Evolutionary conservation across 2,797 vertebrate genomes (phyloP).

Genomic region (Danio jaintianensis): DNA sequence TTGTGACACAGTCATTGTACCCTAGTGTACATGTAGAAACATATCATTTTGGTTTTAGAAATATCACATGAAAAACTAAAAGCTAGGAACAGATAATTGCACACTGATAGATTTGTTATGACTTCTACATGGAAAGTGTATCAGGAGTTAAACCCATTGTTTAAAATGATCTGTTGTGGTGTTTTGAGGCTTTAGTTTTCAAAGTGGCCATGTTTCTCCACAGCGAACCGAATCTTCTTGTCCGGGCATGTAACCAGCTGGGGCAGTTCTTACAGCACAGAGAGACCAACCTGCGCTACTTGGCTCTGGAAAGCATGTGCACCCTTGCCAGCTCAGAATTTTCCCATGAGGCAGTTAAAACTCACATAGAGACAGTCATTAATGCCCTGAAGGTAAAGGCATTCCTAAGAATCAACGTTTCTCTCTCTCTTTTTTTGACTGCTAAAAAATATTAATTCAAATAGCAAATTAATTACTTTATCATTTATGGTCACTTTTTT

Average conservation of each 20-base stretch:
- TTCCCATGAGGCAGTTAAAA: slow-evolving; percentile 91
- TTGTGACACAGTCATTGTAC: too few relatives aligned
- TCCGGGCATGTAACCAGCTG: slow-evolving; percentile 90
- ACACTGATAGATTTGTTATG: too few relatives aligned
- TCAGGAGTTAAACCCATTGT: neutral
- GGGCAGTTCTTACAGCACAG: slow-evolving; percentile 92
- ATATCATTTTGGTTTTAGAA: neutral
- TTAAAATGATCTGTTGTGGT: neutral
- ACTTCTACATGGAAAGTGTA: neutral
- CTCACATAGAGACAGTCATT: slow-evolving; percentile 91
- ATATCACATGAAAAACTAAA: neutral
- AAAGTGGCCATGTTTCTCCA: neutral
- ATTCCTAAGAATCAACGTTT: neutral
- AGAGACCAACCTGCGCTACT: slow-evolving; percentile 91
- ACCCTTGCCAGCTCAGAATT: slow-evolving; percentile 92
- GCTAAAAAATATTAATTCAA: neutral
- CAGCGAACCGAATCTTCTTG: slow-evolving; percentile 90
- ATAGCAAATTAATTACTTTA: neutral
- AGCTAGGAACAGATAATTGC: neutral
- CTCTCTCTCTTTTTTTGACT: neutral
- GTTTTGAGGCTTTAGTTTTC: neutral
- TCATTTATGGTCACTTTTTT: neutral
- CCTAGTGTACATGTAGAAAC: too few relatives aligned
- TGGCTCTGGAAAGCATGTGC: slow-evolving; percentile 93
- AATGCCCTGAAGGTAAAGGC: slow-evolving; percentile 85